These are phyloP conservation scores for Sesia apiformis DNA, from an alignment of 2,888 invertebrate species.

Conservation along the genomic window DNA sequence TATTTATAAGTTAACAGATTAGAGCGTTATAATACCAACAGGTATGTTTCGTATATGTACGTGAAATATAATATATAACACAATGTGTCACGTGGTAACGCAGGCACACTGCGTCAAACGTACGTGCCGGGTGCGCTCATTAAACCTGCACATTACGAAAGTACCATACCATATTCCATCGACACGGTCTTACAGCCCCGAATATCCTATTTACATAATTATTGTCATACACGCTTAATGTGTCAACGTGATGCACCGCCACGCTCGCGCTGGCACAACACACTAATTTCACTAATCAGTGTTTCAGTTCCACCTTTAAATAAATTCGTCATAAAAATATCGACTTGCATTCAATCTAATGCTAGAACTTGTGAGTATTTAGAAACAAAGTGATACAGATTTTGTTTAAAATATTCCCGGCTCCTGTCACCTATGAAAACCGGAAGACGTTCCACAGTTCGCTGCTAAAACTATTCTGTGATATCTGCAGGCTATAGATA, in stretches of 20 bases:
- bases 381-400: background rate
- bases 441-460: no score
- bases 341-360: background rate
- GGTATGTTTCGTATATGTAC: no score
- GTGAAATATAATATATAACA: background rate
- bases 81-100: background rate
- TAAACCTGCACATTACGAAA: conserved; percentile 27
- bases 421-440: background rate
- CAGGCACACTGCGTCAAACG: conserved; percentile 16
- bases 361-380: background rate
- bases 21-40: no score
- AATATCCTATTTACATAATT: conserved; percentile 51
- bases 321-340: background rate
- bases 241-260: conserved; percentile 3
- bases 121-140: conserved; percentile 16
- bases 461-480: no score
- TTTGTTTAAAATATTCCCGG: background rate
- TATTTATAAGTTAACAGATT: no score
- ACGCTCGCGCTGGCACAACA: conserved; percentile 12
- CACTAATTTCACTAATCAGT: conserved; percentile 33
- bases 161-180: conserved; percentile 24
- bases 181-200: conserved; percentile 22
- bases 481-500: no score
- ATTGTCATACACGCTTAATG: conserved; percentile 32
- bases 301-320: background rate